Base-by-base conservation (phyloP, 2,888 invertebrate species). In the Hylaea fasciaria region DNA sequence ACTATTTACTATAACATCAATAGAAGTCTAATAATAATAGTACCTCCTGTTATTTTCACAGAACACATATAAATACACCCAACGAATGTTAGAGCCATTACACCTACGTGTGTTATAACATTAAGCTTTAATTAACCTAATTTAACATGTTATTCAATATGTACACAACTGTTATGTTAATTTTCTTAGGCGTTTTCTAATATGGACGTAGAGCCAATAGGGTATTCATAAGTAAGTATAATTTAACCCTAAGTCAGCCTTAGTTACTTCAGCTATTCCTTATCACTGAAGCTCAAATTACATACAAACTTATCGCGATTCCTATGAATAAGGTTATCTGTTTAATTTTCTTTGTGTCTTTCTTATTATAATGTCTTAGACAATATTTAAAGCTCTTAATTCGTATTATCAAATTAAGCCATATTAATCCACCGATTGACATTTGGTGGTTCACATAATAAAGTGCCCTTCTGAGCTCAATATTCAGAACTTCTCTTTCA, bases 151-250 rank as follows among this genome's bases (percentile, higher is more conserved):
- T 44, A 54, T 49, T 49, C 29, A 40, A 3, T 22, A 3, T 22
- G 44, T 59, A 49, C 59, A 54, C 59, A 59, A 29, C 17, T 53
- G 48, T 58, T 53, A 48, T 58, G 56, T 41, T 64, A 51, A 49
- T 66, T 59, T 63, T 50, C 56, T 43, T 65, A 59, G 52, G 50
- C 46, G 40, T 22, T n/a, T 59, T 14, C 53, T 53, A 55, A 50
- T 61, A 61, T 52, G 55, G 54, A 62, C 39, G 12, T 16, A 14
- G 22, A 3, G 22, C 22, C 5, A 22, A 22, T 5, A 22, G 22
- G 2, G 22, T 22, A 22, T 22, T 22, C 5, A 22, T n/a, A n/a
- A n/a, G n/a, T n/a, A n/a, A n/a, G n/a, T n/a, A n/a, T n/a, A n/a
- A n/a, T n/a, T n/a, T n/a, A n/a, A n/a, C n/a, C n/a, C 3, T 22